These are phyloP conservation scores for Melolontha melolontha DNA, from an alignment of 2,888 invertebrate genomes.

Conservation along the genomic window DNA sequence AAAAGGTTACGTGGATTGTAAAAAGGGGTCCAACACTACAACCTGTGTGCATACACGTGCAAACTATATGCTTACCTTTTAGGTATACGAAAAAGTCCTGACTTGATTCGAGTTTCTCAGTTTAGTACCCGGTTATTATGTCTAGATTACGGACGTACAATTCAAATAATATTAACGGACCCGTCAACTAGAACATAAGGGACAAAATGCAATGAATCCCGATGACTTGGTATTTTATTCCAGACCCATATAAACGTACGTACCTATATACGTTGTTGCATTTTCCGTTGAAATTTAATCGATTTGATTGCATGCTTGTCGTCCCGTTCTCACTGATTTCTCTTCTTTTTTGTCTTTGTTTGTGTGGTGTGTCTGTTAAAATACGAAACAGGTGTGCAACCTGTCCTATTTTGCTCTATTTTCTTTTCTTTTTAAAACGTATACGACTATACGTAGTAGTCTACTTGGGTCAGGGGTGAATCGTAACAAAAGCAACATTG, in stretches of 20 bases:
- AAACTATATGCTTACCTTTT: slow-evolving; percentile 17
- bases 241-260: neutral
- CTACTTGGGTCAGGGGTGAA: slow-evolving; percentile 2
- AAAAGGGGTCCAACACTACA: slow-evolving; percentile 9
- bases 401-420: slow-evolving; percentile 54
- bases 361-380: slow-evolving; percentile 6
- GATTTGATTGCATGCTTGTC: slow-evolving; percentile 22
- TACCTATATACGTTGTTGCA: neutral
- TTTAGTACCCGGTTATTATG: slow-evolving; percentile 34
- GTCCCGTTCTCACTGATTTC: neutral
- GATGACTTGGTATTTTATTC: slow-evolving; percentile 24
- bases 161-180: slow-evolving; percentile 34
- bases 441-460: neutral
- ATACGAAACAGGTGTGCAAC: slow-evolving; percentile 61
- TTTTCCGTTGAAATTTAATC: slow-evolving; percentile 28
- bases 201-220: slow-evolving; percentile 16
- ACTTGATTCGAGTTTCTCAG: slow-evolving; percentile 17
- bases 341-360: slow-evolving; percentile 39
- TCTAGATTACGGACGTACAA: slow-evolving; percentile 25
- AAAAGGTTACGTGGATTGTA: slow-evolving; percentile 22
- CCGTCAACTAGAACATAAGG: slow-evolving; percentile 15
- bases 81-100: slow-evolving; percentile 33
- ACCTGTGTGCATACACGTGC: slow-evolving; percentile 23
- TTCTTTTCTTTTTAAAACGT: slow-evolving; percentile 2
- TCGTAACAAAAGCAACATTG: slow-evolving; percentile 16